Evolutionary conservation across 1,140 invertebrate species (phyloP).

Genomic region (Drosophila yakuba): DNA sequence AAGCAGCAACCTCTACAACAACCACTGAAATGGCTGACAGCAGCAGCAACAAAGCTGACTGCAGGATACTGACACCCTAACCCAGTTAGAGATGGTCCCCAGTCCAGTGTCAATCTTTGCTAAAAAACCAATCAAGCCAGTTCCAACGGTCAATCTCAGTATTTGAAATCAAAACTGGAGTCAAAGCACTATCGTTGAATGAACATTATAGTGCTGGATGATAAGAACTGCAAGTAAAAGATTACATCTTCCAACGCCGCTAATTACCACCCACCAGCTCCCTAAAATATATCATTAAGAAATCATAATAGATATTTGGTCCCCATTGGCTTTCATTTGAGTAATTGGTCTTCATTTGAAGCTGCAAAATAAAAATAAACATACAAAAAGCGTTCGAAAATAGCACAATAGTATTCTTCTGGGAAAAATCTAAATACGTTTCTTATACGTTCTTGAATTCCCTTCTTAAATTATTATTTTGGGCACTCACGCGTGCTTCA

Average conservation of each 20-base stretch:
- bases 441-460: neutral
- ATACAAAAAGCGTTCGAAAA: too few relatives aligned
- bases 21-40: slow-evolving; percentile 70
- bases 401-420: too few relatives aligned
- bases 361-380: too few relatives aligned
- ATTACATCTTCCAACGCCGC: too few relatives aligned
- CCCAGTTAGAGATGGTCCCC: slow-evolving; percentile 52
- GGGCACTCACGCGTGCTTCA: slow-evolving; percentile 31
- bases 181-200: neutral
- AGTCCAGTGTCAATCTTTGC: neutral
- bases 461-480: neutral
- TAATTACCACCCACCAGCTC: too few relatives aligned
- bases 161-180: too few relatives aligned
- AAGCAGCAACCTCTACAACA: slow-evolving; percentile 30
- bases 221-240: neutral
- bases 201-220: neutral
- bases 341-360: too few relatives aligned
- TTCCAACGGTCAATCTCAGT: neutral
- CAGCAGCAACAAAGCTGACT: slow-evolving; percentile 65
- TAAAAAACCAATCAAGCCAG: neutral
- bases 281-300: too few relatives aligned
- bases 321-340: too few relatives aligned
- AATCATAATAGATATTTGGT: too few relatives aligned
- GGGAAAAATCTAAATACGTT: too few relatives aligned
- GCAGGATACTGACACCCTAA: slow-evolving; percentile 58